Conservation (phyloP, 2,797 vertebrate species). For the Cyclopterus lumpus region DNA sequence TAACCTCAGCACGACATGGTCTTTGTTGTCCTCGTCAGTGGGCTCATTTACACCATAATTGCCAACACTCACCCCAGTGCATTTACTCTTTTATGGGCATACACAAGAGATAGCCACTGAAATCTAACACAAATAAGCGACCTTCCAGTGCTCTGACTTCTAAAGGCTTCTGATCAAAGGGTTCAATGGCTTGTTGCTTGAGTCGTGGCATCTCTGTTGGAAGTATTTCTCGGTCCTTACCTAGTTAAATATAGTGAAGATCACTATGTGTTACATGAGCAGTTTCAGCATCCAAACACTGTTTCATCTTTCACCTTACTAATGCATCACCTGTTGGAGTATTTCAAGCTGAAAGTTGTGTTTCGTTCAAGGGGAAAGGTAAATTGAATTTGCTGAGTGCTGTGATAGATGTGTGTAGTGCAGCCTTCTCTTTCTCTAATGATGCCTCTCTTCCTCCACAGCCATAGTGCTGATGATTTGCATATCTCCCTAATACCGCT, state of each 20-base stretch:
- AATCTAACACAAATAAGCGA: constrained; percentile 65
- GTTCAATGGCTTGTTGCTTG: constrained; percentile 52
- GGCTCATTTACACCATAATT: constrained; percentile 58
- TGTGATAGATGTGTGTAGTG: constrained; percentile 46
- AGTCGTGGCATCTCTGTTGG: constrained; percentile 35
- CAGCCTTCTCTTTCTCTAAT: constrained; percentile 54
- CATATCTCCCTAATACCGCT: constrained; percentile 60
- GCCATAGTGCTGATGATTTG: constrained; percentile 52
- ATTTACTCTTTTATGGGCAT: constrained; percentile 58
- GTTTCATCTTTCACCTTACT: constrained; percentile 41
- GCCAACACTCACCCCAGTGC: constrained; percentile 27
- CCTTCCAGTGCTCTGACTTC: constrained; percentile 69
- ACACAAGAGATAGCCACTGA: constrained; percentile 61
- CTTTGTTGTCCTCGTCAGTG: constrained; percentile 50
- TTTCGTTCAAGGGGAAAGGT: constrained; percentile 44
- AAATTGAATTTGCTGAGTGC: constrained; percentile 53
- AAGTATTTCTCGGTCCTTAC: not conserved
- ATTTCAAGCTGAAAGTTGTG: constrained; percentile 50
- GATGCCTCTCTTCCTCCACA: constrained; percentile 49
- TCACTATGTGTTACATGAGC: constrained; percentile 11
- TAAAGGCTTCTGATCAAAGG: constrained; percentile 72
- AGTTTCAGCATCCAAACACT: constrained; percentile 14
- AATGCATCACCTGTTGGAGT: constrained; percentile 38
- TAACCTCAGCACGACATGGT: constrained; percentile 34
- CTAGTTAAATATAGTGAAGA: constrained; percentile 25